Evolutionary conservation across 2,797 vertebrate species (phyloP), one percentile per base, ranked within the genome.

Genomic region (Garrulus glandarius): DNA sequence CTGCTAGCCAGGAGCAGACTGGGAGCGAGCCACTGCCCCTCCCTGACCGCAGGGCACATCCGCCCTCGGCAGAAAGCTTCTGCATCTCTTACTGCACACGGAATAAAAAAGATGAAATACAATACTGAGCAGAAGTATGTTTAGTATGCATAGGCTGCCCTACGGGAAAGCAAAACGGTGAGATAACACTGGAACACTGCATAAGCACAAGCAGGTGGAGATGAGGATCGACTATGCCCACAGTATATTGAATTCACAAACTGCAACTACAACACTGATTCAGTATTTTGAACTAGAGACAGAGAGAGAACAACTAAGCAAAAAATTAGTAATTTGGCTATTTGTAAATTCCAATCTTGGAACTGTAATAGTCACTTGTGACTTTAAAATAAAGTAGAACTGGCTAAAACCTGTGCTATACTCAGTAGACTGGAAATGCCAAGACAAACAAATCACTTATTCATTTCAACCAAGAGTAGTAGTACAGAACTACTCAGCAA

Each of bases 11-110:
- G 0, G 16, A 63, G 60, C 64, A 75, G 61, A 52, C 3, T 3
- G 27, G 34, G 5, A 68, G 34, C 0, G 5, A 88, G 49, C 20
- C 44, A 14, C 43, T 46, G 60, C 15, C 56, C 39, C 23, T 52
- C 75, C 83, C 67, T 71, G 57, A 84, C 61, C 52, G 39, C 36
- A 22, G 68, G 70, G 39, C 70, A 87, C 0, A 0, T 39, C 64
- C 3, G 1, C n/a, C 68, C 3, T 0, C 0, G 0, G 18, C 76
- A 34, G 21, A 41, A 39, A 67, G 39, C 21, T 82, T 11, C 41
- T 0, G 2, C 23, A 4, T 46, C 4, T 9, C 39, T 82, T 46
- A 60, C 47, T 49, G 64, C 32, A 21, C 78, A 17, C 0, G 0
- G 44, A 41, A 61, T 26, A 10, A 60, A 67, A 34, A 74, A 49